Conservation (phyloP, 2,113 vertebrate genomes). For the Cyprinodon brontotheroides region DNA sequence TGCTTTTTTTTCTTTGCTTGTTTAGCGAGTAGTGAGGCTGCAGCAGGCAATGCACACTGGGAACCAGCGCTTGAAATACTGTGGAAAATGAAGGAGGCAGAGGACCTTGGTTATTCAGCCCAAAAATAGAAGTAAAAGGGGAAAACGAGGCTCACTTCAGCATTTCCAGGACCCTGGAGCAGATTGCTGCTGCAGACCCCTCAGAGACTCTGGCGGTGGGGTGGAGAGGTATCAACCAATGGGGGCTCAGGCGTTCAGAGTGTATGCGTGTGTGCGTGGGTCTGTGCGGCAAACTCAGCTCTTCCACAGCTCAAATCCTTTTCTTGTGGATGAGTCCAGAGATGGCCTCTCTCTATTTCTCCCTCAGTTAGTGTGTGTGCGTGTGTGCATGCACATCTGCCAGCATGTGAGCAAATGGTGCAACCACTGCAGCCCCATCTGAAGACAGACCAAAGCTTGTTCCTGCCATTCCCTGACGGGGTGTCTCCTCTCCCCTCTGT, state of each 20-base stretch:
- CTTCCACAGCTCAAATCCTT: slow-evolving; percentile 62
- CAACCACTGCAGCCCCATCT: slow-evolving; percentile 61
- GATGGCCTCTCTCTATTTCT: slow-evolving; percentile 45
- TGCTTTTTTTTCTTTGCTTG: slow-evolving; percentile 49
- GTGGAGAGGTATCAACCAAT: slow-evolving; percentile 79
- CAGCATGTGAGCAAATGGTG: slow-evolving; percentile 66
- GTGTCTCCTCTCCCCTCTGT: slow-evolving; percentile 4
- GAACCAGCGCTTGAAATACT: slow-evolving; percentile 65
- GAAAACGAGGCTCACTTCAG: slow-evolving; percentile 73
- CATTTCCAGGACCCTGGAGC: slow-evolving; percentile 78
- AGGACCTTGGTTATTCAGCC: slow-evolving; percentile 66
- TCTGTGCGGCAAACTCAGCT: slow-evolving; percentile 68
- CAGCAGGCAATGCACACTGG: slow-evolving; percentile 37
- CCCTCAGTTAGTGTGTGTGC: slow-evolving; percentile 22
- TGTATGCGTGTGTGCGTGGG: slow-evolving; percentile 49
- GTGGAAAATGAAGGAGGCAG: slow-evolving; percentile 67
- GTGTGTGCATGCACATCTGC: slow-evolving; percentile 32
- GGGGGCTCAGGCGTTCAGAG: slow-evolving; percentile 69
- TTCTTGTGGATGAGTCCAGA: slow-evolving; percentile 68
- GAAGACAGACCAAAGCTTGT: slow-evolving; percentile 48
- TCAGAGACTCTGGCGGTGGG: slow-evolving; percentile 76
- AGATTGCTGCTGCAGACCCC: slow-evolving; percentile 79
- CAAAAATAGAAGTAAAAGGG: slow-evolving; percentile 74
- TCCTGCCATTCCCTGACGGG: slow-evolving; percentile 41
- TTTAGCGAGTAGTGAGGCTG: slow-evolving; percentile 15